phyloP scores from a whole-genome alignment of 2,888 invertebrate species.

The Eristalis arbustorum region DNA sequence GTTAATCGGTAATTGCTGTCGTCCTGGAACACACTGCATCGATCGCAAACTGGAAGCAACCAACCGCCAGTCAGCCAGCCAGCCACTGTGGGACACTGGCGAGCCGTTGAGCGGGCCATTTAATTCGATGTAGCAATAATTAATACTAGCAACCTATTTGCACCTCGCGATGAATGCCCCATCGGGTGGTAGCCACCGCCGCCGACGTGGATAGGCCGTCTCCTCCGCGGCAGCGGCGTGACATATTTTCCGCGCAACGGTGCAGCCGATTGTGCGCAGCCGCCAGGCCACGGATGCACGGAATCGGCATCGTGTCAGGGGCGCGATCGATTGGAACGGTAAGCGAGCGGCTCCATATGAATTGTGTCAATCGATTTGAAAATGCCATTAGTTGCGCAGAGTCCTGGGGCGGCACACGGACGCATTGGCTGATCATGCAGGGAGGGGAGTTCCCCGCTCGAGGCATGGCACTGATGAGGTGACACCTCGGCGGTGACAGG shows the following conservation, averaged over 20 bases:
- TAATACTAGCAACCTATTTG: slow-evolving; percentile 67
- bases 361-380: slow-evolving; percentile 54
- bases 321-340: slow-evolving; percentile 66
- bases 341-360: slow-evolving; percentile 48
- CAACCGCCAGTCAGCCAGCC: neutral
- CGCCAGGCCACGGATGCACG: slow-evolving; percentile 19
- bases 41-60: slow-evolving; percentile 54
- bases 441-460: neutral
- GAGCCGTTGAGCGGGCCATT: slow-evolving; percentile 66
- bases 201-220: neutral
- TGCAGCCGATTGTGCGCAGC: slow-evolving; percentile 41
- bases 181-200: slow-evolving; percentile 39
- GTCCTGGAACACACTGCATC: slow-evolving; percentile 52
- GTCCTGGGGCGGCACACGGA: slow-evolving; percentile 25
- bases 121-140: slow-evolving; percentile 69
- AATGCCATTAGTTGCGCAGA: slow-evolving; percentile 33
- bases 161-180: slow-evolving; percentile 66
- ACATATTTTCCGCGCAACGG: slow-evolving; percentile 56
- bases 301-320: slow-evolving; percentile 65
- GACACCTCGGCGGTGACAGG: slow-evolving; percentile 26
- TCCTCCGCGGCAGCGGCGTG: slow-evolving; percentile 34
- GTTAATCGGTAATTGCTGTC: slow-evolving; percentile 70
- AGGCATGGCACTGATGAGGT: slow-evolving; percentile 45
- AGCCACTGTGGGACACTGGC: slow-evolving; percentile 40
- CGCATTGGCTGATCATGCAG: slow-evolving; percentile 24